These are phyloP conservation scores for Propithecus perrieri DNA, from an alignment of 2,797 vertebrate genomes.

Conservation along the genomic window DNA sequence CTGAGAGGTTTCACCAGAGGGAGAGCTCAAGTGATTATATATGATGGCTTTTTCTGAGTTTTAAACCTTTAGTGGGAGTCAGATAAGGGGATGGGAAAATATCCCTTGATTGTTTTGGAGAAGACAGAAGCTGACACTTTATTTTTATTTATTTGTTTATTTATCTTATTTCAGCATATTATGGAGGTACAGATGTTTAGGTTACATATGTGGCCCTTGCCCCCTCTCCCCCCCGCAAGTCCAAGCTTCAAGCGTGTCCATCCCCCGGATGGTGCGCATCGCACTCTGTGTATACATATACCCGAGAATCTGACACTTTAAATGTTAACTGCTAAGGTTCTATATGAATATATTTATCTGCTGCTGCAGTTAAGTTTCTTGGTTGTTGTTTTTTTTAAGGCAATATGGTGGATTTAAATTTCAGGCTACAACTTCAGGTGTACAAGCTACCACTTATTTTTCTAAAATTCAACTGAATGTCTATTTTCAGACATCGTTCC, in stretches of 20 bases:
- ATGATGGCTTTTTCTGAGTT: slow-evolving; percentile 34
- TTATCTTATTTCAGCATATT: no score
- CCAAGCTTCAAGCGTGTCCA: no score
- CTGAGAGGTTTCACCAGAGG: slow-evolving; percentile 38
- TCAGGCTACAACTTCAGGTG: not conserved
- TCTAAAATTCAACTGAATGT: slow-evolving; percentile 21
- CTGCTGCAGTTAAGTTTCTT: not conserved
- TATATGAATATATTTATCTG: not conserved
- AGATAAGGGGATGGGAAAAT: slow-evolving; percentile 46
- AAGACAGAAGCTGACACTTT: not conserved
- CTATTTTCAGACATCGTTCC: not conserved
- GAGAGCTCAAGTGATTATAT: slow-evolving; percentile 8
- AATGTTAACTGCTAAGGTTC: not conserved
- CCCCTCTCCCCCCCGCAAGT: no score
- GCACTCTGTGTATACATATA: no score
- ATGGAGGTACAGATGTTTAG: no score
- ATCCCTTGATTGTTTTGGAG: slow-evolving; percentile 30
- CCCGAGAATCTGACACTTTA: not conserved
- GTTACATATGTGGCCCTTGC: no score
- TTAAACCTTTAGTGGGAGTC: slow-evolving; percentile 26
- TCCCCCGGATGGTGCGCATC: no score
- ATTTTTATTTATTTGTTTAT: not conserved
- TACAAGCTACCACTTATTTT: not conserved
- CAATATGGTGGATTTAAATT: not conserved
- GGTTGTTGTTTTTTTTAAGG: not conserved